phyloP scores from a whole-genome alignment of 2,888 invertebrate genomes.

The Meghimatium bilineatum region DNA sequence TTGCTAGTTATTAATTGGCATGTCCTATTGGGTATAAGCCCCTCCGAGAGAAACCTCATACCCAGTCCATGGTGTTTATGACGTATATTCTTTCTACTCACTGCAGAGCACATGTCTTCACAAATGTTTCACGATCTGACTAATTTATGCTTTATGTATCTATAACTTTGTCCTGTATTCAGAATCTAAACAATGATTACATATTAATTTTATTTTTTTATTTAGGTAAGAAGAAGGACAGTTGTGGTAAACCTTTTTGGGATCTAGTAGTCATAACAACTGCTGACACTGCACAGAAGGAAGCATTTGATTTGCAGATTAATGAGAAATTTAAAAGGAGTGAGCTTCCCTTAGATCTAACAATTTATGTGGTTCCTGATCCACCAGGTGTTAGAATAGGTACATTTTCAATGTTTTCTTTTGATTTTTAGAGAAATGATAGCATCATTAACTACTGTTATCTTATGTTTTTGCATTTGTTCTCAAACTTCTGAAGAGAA shows the following conservation, averaged over 20 bases:
- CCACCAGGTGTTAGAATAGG: conserved; percentile 77
- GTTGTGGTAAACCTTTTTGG: conserved; percentile 70
- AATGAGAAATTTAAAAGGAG: conserved; percentile 65
- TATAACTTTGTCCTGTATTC: too few species aligned
- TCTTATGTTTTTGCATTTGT: too few species aligned
- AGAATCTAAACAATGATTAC: not conserved
- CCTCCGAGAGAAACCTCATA: too few species aligned
- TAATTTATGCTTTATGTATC: too few species aligned
- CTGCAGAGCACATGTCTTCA: too few species aligned
- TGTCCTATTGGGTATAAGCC: too few species aligned
- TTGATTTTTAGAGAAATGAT: not conserved
- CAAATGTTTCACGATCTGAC: too few species aligned
- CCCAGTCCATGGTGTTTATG: too few species aligned
- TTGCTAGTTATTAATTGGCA: too few species aligned
- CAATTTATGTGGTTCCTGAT: conserved; percentile 75
- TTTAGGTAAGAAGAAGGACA: conserved; percentile 57
- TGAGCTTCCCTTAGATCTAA: conserved; percentile 73
- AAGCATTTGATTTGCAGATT: conserved; percentile 75
- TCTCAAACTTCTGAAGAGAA: too few species aligned
- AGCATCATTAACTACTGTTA: not conserved
- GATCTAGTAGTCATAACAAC: conserved; percentile 78
- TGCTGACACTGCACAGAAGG: conserved; percentile 75
- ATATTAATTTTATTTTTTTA: not conserved
- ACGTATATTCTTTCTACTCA: too few species aligned
- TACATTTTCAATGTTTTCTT: conserved; percentile 43